These are phyloP conservation scores for Tapirus terrestris DNA, from an alignment of 2,113 vertebrate genomes.

Conservation along the genomic window DNA sequence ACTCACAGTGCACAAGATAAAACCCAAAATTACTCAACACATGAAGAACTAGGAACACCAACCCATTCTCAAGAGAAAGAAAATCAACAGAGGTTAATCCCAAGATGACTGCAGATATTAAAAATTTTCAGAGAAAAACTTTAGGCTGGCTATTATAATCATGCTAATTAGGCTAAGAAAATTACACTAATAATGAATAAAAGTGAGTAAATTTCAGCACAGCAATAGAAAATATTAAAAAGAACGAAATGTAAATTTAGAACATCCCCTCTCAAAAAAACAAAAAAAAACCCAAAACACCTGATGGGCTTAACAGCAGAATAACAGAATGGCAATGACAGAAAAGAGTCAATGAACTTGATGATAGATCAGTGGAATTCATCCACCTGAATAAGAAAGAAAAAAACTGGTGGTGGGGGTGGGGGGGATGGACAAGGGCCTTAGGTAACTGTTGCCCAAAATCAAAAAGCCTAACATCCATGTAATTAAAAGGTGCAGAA, in stretches of 20 bases:
- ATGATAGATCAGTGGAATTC: neutral
- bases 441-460: neutral
- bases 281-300: neutral
- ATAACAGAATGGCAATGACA: neutral
- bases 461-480: neutral
- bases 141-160: neutral
- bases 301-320: neutral
- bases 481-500: neutral
- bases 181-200: neutral
- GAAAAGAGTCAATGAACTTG: neutral
- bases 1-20: neutral
- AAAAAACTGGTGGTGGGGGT: neutral
- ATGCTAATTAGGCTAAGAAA: neutral
- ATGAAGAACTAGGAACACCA: neutral
- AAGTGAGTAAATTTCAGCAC: neutral
- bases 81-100: neutral
- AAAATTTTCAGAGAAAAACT: neutral
- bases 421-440: neutral
- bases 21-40: neutral
- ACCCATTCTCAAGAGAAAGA: neutral
- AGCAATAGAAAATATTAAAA: constrained; percentile 2
- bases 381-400: neutral
- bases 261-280: neutral
- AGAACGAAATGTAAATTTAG: neutral
- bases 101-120: neutral